Evolutionary conservation across 2,113 vertebrate genomes (phyloP).

Genomic region (Pteronura brasiliensis): DNA sequence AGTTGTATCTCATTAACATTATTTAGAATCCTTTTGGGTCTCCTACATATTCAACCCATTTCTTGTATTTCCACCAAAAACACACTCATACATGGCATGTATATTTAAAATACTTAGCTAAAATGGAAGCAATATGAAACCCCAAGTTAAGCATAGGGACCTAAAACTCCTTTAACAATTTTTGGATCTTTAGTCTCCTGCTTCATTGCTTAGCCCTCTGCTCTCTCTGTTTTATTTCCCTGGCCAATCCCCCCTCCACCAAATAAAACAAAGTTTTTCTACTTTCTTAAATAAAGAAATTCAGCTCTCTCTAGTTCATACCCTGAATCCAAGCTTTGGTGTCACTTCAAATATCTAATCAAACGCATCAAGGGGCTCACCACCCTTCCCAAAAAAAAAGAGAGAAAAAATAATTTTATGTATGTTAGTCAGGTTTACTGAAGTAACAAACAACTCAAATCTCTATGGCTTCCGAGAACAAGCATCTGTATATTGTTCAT

Average conservation of each 20-base stretch:
- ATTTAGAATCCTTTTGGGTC: background rate
- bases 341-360: background rate
- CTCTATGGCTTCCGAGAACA: background rate
- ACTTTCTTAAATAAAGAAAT: background rate
- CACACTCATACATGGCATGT: background rate
- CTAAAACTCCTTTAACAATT: background rate
- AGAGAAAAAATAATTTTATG: background rate
- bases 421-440: background rate
- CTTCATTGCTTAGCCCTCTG: background rate
- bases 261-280: background rate
- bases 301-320: background rate
- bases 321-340: background rate
- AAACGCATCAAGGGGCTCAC: background rate
- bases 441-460: background rate
- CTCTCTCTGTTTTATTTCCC: conserved; percentile 5
- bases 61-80: conserved; percentile 25
- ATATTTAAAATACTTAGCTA: background rate
- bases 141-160: background rate
- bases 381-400: background rate
- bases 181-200: background rate
- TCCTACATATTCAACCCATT: background rate
- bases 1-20: background rate
- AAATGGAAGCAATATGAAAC: background rate
- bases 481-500: background rate
- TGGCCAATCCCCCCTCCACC: background rate